Base-by-base conservation (phyloP, 2,797 vertebrate genomes). In the Acropternis orthonyx region DNA sequence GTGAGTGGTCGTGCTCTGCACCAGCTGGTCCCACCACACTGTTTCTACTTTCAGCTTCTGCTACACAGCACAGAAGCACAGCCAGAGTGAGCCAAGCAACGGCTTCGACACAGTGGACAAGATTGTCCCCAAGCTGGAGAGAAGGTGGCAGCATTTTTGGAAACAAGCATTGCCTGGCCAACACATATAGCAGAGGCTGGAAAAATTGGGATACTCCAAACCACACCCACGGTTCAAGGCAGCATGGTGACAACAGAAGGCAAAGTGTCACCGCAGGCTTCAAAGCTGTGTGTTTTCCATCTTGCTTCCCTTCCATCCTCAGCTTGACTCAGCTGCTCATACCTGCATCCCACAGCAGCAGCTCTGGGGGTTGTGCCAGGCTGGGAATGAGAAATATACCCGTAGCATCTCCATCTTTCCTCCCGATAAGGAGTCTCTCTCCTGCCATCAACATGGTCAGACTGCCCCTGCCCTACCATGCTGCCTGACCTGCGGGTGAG, bases 1-100 rank as follows among this genome's bases (percentile, higher is more conserved):
- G 72, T 71, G 76, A 58, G 58, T 3, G 7, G 43, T 62, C 12
- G 0, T 78, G 89, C 62, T 66, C 80, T 63, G 69, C 71, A 87
- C 73, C 93, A 88, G 90, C 83, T 84, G 91, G 71, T 37, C 55
- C 89, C 71, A 86, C 54, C 66, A 75, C 62, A n/a, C 69, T 39
- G 14, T 12, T 72, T 68, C 91, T 76, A 4, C 89, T 67, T 52
- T 44, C 83, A 63, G 67, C 68, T 89, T 87, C 78, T 89, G 83
- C 71, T 72, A 34, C 72, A 9, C 9, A 6, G 46, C 75, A 76
- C 2, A 3, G 61, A 52, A 77, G 44, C 14, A 11, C 52, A 52
- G n/a, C 28, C 93, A 86, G 87, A 59, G 37, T 36, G 51, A 91
- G 65, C 85, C 78, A 83, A 92, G 78, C 49, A 14, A 55, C 4